Evolutionary conservation across 37 sponge, comb jelly and placozoan genomes (phyloP), one percentile per base, ranked within the genome.

Genomic region (Axinella damicornis): DNA sequence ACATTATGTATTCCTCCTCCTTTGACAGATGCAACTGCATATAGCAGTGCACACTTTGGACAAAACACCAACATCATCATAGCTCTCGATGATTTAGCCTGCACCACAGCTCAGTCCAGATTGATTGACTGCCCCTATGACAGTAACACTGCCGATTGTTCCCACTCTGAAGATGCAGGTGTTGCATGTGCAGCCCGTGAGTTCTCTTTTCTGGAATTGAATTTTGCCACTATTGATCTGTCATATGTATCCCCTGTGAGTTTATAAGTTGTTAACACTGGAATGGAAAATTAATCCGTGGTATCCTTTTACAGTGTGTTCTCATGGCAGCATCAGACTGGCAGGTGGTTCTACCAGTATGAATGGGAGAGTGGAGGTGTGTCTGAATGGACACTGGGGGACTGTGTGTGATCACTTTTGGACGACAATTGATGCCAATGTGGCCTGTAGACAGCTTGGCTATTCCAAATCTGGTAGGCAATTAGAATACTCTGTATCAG

Each of bases 331-430:
- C 17, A n/a, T 83, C 13, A 78, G 89, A 36, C 70, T 88, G 55
- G 83, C 53, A 15, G 83, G 74, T 64, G 83, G 89, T 24, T 60
- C 64, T 36, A 41, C 25, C 27, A 11, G 36, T 18, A 14, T 53
- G 63, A 83, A 88, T 30, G 89, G 89, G 39, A 75, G 89, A 28
- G 76, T 88, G 33, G 89, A 88, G 40, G 46, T 88, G 35, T 83
- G 66, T 58, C 46, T 85, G 25, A 54, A 88, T 56, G 53, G 53
- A 18, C n/a, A 37, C 18, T 88, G 89, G 89, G 89, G 89, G 6
- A 88, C 89, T 38, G 76, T 88, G 33, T 88, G 89, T 53, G 83
- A 88, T 82, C 76, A 88, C 13, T 71, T 37, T 1, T 71, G 72
- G 72, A 53, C 41, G 2, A 37, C 72, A 19, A 17, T 41, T 41